Evolutionary conservation across 1,140 invertebrate genomes (phyloP), one percentile per base, ranked within the genome.

Genomic region (Tenebrio molitor): DNA sequence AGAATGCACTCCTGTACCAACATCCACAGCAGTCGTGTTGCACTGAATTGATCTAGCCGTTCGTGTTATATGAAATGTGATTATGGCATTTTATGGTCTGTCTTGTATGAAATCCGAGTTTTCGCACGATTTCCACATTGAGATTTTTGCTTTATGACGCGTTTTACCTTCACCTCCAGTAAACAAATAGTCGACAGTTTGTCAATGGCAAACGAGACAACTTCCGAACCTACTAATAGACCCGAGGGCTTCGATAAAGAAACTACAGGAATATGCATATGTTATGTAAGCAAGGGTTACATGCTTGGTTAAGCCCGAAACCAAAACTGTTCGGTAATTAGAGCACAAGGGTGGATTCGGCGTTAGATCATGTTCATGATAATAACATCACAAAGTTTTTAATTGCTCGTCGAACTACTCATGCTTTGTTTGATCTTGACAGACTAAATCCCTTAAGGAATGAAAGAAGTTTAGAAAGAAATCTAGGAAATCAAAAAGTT

Each of bases 21-120:
- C 50, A 58, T n/a, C 5, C 34, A 15, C n/a, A 50, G 29, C 29
- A 21, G 50, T 53, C 68, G 46, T 53, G 68, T 69, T 69, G 68
- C 68, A 33, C 50, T 58, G 33, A 69, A 69, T 69, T 69, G 68
- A 69, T 69, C 33, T 17, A 29, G 19, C 46, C 12, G 15, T 53
- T 53, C 15, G 50, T 34, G 29, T 53, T 53, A 21, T 34, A 53
- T 58, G 64, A 66, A 66, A 66, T 66, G 64, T 33, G 64, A 66
- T 29, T 41, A 66, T 29, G 44, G 44, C 16, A 50, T 50, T 50
- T 50, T 50, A 50, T 50, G 50, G 19, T 21, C 21, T 58, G 23
- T 23, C 46, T 53, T 53, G 50, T 58, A 58, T 58, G 50, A 58
- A 58, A 58, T 58, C 50, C 23, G 50, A 58, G 50, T 23, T 53